Evolutionary conservation across 2,888 invertebrate species (phyloP).

Genomic region (Branchipolynoe longqiensis): DNA sequence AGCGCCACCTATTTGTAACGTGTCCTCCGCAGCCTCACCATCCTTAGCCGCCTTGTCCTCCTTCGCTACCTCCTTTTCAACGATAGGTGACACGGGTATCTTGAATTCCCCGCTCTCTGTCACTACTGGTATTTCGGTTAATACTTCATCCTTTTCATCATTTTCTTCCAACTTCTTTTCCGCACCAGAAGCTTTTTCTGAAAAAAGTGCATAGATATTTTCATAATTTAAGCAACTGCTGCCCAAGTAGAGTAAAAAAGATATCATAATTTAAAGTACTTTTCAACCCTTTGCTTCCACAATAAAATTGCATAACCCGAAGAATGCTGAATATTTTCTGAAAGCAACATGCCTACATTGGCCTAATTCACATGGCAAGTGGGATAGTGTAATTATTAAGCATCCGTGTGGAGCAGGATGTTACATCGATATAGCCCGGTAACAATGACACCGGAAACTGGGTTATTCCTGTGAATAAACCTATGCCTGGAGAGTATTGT

Average conservation of each 20-base stretch:
- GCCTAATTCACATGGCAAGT: too few relatives aligned
- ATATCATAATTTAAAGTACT: too few relatives aligned
- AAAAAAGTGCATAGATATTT: neutral
- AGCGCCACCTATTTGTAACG: slow-evolving; percentile 55
- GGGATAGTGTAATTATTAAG: too few relatives aligned
- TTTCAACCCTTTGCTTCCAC: neutral
- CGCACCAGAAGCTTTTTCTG: slow-evolving; percentile 9
- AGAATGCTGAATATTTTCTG: neutral
- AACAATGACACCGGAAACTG: too few relatives aligned
- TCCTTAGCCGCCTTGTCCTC: slow-evolving; percentile 8
- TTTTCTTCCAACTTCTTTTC: slow-evolving; percentile 19
- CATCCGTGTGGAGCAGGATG: too few relatives aligned
- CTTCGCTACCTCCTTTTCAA: slow-evolving; percentile 58
- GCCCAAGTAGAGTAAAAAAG: too few relatives aligned
- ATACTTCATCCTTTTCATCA: neutral
- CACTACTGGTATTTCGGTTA: too few relatives aligned
- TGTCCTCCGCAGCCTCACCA: slow-evolving; percentile 37
- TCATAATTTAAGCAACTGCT: neutral
- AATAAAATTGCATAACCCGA: too few relatives aligned
- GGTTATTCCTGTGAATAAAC: too few relatives aligned
- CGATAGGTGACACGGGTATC: slow-evolving; percentile 12
- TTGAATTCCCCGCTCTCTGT: too few relatives aligned
- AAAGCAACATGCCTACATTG: neutral
- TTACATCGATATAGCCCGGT: too few relatives aligned
- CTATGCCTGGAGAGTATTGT: too few relatives aligned